Evolutionary conservation across 2,797 vertebrate genomes (phyloP).

Genomic region (Pangasius mekongensis): DNA sequence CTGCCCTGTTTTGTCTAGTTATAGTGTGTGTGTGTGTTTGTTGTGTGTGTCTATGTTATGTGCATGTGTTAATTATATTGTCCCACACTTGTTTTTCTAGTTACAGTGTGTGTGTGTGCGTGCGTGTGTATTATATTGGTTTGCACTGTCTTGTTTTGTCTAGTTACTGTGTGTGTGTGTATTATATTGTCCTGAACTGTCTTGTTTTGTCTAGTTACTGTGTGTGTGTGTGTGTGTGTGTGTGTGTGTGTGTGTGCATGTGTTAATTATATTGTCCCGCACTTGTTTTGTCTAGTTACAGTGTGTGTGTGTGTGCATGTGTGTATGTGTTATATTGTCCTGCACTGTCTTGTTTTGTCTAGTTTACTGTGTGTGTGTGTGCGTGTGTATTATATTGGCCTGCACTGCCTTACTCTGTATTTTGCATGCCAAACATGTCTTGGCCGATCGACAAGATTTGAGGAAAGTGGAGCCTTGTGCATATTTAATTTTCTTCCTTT

Average conservation of each 20-base stretch:
- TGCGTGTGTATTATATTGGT: background rate
- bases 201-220: background rate
- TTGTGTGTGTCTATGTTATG: too few species aligned
- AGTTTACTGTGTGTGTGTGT: background rate
- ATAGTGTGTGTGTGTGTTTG: too few species aligned
- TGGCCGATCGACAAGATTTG: background rate
- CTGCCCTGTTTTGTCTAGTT: too few species aligned
- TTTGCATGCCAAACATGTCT: background rate
- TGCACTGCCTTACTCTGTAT: background rate
- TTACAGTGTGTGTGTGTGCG: background rate
- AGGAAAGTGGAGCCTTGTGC: background rate
- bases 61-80: too few species aligned
- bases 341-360: background rate
- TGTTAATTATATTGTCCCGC: background rate
- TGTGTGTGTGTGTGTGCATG: background rate
- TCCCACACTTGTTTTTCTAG: too few species aligned
- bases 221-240: conserved; percentile 4
- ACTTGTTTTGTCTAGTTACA: too few species aligned
- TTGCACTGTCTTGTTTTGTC: too few species aligned
- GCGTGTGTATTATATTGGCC: background rate
- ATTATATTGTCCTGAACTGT: background rate
- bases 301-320: background rate
- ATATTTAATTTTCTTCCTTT: background rate
- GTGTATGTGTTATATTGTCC: background rate
- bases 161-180: background rate